phyloP scores from a whole-genome alignment of 2,113 vertebrate species.

The Piaya cayana region DNA sequence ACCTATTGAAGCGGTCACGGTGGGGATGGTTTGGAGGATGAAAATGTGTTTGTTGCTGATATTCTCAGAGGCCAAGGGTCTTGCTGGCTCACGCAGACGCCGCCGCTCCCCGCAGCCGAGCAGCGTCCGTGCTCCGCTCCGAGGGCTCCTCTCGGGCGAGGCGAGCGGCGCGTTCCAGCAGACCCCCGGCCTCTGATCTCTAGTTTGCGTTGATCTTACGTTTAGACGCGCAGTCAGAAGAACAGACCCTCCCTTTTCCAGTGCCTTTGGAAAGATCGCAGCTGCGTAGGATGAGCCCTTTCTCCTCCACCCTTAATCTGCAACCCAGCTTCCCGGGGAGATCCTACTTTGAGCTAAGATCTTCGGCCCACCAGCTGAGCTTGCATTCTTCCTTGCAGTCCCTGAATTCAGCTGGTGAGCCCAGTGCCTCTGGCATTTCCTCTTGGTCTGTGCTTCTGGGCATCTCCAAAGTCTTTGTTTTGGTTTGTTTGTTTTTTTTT shows the following conservation, averaged over 20 bases:
- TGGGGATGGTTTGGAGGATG: background rate
- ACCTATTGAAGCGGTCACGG: background rate
- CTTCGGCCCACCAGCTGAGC: constrained; percentile 82
- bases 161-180: background rate
- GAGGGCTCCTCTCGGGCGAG: background rate
- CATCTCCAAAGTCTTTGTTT: constrained; percentile 63
- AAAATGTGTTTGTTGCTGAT: background rate
- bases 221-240: constrained; percentile 83
- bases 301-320: constrained; percentile 84
- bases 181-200: constrained; percentile 61
- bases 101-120: background rate
- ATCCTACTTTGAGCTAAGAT: constrained; percentile 83
- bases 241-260: constrained; percentile 82
- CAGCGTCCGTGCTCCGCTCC: background rate
- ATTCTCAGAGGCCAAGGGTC: background rate
- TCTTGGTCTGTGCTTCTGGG: constrained; percentile 72
- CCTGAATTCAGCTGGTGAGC: constrained; percentile 82
- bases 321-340: constrained; percentile 82
- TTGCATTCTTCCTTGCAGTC: constrained; percentile 83
- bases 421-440: constrained; percentile 61
- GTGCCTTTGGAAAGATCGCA: constrained; percentile 84
- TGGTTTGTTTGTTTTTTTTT: constrained; percentile 58
- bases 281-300: constrained; percentile 82
- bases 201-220: constrained; percentile 79
- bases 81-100: background rate